Evolutionary conservation across 2,888 invertebrate genomes (phyloP), one percentile per base, ranked within the genome.

Genomic region (Aricia artaxerxes): DNA sequence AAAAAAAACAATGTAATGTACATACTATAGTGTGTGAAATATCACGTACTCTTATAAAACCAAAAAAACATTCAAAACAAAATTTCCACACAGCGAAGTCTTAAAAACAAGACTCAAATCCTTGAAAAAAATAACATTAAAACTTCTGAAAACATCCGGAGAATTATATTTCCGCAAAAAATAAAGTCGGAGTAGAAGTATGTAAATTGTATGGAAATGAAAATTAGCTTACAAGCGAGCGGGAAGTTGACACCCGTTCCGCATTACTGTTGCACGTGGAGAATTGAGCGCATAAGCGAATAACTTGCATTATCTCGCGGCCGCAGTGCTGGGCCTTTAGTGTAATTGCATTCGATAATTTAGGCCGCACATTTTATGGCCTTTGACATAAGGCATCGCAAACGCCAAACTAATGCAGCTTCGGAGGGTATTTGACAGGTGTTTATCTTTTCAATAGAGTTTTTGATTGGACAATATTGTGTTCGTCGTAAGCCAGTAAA

Each of bases 231-330:
- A 61, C 75, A 79, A 40, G 49, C 78, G 13, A 49, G 73, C 73
- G 60, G 35, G 31, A 78, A 61, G 60, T 75, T 75, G 75, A 75
- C 78, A 73, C 78, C 61, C 73, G 61, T 79, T 79, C 73, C 61
- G 78, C 60, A 60, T 61, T 78, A 78, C 73, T 73, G 78, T 79
- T 79, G 78, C 69, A 76, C 73, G 77, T 69, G 49, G 79, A 75
- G 77, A 79, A 81, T 80, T 77, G 79, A 81, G 78, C 73, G 64
- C 77, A 79, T 80, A 81, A 79, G 73, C 73, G 73, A 78, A 77
- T 77, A 79, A 77, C 73, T 79, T 81, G 75, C 61, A 80, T 81
- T 81, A 81, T 79, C 81, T 69, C 78, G 61, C 81, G 77, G 78
- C 75, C 78, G 80, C 78, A 80, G 78, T 77, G 76, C 78, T 24